A percentile compares a stretch with the other conserved stretches of the same genome.
phyloP scores from a whole-genome alignment of 2,113 vertebrate species.

The Amphiprion ocellaris region DNA sequence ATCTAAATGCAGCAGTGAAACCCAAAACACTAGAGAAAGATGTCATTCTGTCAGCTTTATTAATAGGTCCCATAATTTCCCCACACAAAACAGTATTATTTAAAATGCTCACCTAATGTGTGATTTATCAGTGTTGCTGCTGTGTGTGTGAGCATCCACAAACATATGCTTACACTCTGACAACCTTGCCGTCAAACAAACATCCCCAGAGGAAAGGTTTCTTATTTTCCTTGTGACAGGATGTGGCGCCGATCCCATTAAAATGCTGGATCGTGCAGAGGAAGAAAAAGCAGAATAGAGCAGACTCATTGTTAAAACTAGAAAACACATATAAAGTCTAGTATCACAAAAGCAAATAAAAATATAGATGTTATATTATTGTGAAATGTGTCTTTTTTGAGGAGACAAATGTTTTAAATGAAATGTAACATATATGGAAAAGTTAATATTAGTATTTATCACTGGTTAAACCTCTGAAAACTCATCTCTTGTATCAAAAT shows the following conservation, averaged over 20 bases:
- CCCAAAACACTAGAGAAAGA: background rate
- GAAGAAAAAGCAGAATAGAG: constrained; percentile 34
- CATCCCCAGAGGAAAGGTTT: constrained; percentile 15
- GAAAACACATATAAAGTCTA: background rate
- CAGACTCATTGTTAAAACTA: constrained; percentile 1
- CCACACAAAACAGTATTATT: constrained; percentile 8
- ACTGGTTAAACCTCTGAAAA: too few relatives aligned
- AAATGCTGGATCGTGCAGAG: constrained; percentile 38
- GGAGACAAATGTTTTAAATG: too few relatives aligned
- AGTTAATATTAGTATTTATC: too few relatives aligned
- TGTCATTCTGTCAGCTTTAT: constrained; percentile 11
- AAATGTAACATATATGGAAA: too few relatives aligned
- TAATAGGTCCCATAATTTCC: constrained; percentile 1
- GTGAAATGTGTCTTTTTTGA: too few relatives aligned
- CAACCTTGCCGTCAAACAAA: constrained; percentile 38
- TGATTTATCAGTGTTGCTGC: background rate
- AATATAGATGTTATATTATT: too few relatives aligned
- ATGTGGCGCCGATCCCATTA: constrained; percentile 16
- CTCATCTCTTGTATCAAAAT: too few relatives aligned
- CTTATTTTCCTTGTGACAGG: constrained; percentile 26
- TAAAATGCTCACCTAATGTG: constrained; percentile 1
- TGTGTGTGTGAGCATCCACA: constrained; percentile 8
- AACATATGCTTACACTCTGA: background rate
- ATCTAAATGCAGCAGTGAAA: background rate
- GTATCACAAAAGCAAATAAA: too few relatives aligned